These are phyloP conservation scores for Todiramphus saurophagus DNA, from an alignment of 2,113 vertebrate species.

Conservation along the genomic window DNA sequence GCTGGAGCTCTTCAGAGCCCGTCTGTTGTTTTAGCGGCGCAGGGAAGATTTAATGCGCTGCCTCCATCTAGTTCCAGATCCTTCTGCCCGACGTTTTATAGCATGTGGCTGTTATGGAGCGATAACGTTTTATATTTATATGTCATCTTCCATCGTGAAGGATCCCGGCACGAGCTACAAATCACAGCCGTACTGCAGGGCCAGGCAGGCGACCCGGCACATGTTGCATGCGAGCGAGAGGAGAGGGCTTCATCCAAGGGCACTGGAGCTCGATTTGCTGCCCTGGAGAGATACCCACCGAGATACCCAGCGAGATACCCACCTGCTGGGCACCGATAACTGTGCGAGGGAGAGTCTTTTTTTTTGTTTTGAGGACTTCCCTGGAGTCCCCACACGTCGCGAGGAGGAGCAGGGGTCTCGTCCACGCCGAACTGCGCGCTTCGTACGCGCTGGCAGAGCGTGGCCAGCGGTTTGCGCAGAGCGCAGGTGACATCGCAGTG, in stretches of 20 bases:
- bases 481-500: neutral
- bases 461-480: neutral
- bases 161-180: constrained; percentile 37
- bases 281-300: neutral
- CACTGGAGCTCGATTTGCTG: neutral
- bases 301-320: neutral
- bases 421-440: neutral
- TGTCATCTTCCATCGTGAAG: constrained; percentile 66
- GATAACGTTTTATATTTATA: constrained; percentile 69
- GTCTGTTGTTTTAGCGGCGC: constrained; percentile 35
- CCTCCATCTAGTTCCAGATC: constrained; percentile 55
- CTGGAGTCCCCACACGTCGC: neutral
- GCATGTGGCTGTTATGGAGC: constrained; percentile 68
- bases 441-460: neutral
- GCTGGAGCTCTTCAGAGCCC: neutral
- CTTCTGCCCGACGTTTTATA: constrained; percentile 63
- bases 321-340: neutral
- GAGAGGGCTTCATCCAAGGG: constrained; percentile 18
- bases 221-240: neutral
- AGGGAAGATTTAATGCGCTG: constrained; percentile 58
- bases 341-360: neutral
- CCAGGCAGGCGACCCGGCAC: neutral
- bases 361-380: neutral
- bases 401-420: neutral
- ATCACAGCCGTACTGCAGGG: constrained; percentile 24